These are phyloP conservation scores for Bostrychus sinensis DNA, from an alignment of 2,113 vertebrate species.

Conservation along the genomic window DNA sequence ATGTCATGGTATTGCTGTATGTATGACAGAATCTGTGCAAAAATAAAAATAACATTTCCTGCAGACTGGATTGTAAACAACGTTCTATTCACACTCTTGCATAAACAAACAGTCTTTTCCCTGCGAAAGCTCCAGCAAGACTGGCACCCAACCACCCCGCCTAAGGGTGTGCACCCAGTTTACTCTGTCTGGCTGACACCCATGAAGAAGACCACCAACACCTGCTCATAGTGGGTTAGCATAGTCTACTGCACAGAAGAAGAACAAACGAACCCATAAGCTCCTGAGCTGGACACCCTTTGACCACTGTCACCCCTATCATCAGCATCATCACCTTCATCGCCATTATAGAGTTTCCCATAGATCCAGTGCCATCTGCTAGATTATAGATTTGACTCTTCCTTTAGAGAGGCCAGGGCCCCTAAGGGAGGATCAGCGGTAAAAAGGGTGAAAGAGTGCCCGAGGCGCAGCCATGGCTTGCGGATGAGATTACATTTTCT, in stretches of 20 bases:
- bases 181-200: constrained; percentile 35
- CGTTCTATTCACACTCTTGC: constrained; percentile 24
- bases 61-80: neutral
- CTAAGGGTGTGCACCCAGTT: constrained; percentile 50
- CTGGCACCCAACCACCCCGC: constrained; percentile 38
- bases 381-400: constrained; percentile 80
- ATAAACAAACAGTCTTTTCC: constrained; percentile 45
- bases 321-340: constrained; percentile 55
- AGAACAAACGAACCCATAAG: constrained; percentile 13
- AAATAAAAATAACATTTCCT: neutral
- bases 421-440: constrained; percentile 76
- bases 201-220: constrained; percentile 33
- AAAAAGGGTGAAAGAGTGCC: constrained; percentile 78
- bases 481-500: constrained; percentile 79
- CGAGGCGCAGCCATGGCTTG: constrained; percentile 67
- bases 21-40: constrained; percentile 11
- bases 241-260: constrained; percentile 14
- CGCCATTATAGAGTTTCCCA: constrained; percentile 75
- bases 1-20: neutral
- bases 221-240: constrained; percentile 25
- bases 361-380: constrained; percentile 80
- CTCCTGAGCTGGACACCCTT: constrained; percentile 31
- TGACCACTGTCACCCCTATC: constrained; percentile 15
- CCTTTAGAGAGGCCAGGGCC: constrained; percentile 66
- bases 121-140: constrained; percentile 48